These are phyloP conservation scores for Hemiprocne comata DNA, from an alignment of 2,113 vertebrate species.

Conservation along the genomic window DNA sequence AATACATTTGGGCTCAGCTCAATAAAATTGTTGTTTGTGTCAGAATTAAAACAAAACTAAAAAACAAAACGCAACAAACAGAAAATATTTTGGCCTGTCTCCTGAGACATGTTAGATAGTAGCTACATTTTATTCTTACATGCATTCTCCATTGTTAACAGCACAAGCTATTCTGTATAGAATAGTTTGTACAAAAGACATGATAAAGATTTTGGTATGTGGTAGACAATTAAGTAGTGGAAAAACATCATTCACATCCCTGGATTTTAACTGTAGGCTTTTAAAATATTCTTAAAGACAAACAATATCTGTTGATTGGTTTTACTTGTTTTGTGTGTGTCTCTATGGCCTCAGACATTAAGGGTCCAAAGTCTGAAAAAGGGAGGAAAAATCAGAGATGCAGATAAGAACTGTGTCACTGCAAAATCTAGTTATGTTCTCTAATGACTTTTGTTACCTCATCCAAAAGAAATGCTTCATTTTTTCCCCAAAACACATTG, in stretches of 20 bases:
- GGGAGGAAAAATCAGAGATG: not conserved
- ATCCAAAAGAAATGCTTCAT: not conserved
- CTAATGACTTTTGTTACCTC: not conserved
- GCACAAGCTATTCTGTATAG: not conserved
- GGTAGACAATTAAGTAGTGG: not conserved
- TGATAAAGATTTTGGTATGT: not conserved
- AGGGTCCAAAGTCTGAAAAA: not conserved
- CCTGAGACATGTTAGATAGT: not conserved
- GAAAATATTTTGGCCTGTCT: not conserved
- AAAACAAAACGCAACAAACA: not conserved
- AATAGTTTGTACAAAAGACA: not conserved
- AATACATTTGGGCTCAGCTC: constrained; percentile 22
- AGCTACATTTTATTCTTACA: not conserved
- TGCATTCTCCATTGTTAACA: not conserved
- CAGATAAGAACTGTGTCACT: not conserved
- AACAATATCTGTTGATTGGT: not conserved
- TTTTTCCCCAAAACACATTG: not conserved
- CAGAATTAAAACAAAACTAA: not conserved
- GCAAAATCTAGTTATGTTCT: not conserved
- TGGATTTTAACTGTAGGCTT: not conserved
- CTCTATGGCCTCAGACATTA: not conserved
- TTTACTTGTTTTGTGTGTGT: not conserved
- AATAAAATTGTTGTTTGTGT: not conserved
- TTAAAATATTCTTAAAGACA: not conserved
- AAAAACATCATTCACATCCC: not conserved